These are phyloP conservation scores for Pyralis farinalis DNA, from an alignment of 2,888 invertebrate genomes.

Conservation along the genomic window DNA sequence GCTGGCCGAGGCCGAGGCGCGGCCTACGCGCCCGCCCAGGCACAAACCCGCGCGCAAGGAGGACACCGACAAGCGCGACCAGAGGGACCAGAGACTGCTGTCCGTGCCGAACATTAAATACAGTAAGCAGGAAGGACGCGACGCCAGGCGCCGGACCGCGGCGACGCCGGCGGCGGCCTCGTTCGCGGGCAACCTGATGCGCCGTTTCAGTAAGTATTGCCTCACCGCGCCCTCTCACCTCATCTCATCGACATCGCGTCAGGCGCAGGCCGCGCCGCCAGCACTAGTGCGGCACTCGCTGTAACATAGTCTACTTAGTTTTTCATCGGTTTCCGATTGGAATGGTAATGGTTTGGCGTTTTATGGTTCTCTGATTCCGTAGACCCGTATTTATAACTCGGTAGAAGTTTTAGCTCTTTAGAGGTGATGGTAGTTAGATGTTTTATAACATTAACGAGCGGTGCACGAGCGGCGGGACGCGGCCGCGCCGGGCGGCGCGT, in stretches of 20 bases:
- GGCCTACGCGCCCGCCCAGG: slow-evolving; percentile 68
- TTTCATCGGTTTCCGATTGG: slow-evolving; percentile 52
- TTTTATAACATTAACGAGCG: slow-evolving; percentile 19
- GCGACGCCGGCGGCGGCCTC: slow-evolving; percentile 70
- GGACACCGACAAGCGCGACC: slow-evolving; percentile 42
- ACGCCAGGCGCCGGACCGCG: slow-evolving; percentile 78
- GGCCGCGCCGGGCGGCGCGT: slow-evolving; percentile 6
- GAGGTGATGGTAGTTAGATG: slow-evolving; percentile 68
- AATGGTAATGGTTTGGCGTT: slow-evolving; percentile 71
- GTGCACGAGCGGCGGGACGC: slow-evolving; percentile 9
- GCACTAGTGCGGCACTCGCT: slow-evolving; percentile 44
- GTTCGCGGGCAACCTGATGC: slow-evolving; percentile 88
- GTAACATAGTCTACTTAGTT: slow-evolving; percentile 42
- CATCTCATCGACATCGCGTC: slow-evolving; percentile 24
- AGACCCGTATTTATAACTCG: slow-evolving; percentile 42
- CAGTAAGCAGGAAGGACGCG: slow-evolving; percentile 67
- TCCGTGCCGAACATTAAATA: slow-evolving; percentile 90
- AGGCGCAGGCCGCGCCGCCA: slow-evolving; percentile 11
- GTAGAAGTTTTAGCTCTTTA: slow-evolving; percentile 52
- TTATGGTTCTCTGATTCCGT: slow-evolving; percentile 49
- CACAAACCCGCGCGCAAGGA: slow-evolving; percentile 64
- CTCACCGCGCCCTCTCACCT: slow-evolving; percentile 33
- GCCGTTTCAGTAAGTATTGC: slow-evolving; percentile 93
- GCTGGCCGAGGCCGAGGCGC: slow-evolving; percentile 50
- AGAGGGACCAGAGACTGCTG: slow-evolving; percentile 85